Base-by-base conservation (phyloP, 2,888 invertebrate genomes). In the Amphipoea oculea region DNA sequence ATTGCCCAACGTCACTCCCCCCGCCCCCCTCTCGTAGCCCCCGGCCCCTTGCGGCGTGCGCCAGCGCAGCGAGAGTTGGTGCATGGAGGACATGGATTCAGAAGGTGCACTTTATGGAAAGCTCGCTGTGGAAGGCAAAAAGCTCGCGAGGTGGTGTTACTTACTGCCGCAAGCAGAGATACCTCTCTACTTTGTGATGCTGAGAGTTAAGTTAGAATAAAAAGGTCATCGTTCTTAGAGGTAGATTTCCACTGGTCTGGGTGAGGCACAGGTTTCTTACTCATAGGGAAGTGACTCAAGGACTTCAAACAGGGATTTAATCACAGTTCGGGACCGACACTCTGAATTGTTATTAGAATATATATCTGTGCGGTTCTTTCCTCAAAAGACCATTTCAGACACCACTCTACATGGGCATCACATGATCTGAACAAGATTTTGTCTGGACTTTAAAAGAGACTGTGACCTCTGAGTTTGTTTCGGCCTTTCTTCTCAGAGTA, bases 41-140 rank as follows among this genome's bases (percentile, higher is more conserved):
- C 78, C 14, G 78, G 75, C 80, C 72, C 7, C 76, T 83, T 36
- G 78, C 74, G 57, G 74, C 72, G 71, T 75, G 87, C 76, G 83
- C 74, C 48, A 12, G 69, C 72, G 29, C 80, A 80, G 87, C 81
- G 84, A 85, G 85, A 85, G 85, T 84, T 83, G 14, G 1, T 20
- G 14, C 66, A 69, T 20, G 12, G 12, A 7, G 51, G 6, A 14
- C 5, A 0, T 51, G 14, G 6, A 45, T 29, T 2, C 76, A 86
- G 87, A 85, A 85, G 81, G 70, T 60, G 20, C 11, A 77, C 4
- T 63, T 72, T 1, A 9, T 40, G 36, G 20, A 83, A 83, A 83
- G 76, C 42, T 62, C 2, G 42, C n/a, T 17, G 36, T 9, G 36
- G 23, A n/a, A 54, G n/a, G 5, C 40, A 11, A 11, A 51, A 29